These are phyloP conservation scores for Raja brachyura DNA, from an alignment of 2,113 vertebrate species.

Conservation along the genomic window DNA sequence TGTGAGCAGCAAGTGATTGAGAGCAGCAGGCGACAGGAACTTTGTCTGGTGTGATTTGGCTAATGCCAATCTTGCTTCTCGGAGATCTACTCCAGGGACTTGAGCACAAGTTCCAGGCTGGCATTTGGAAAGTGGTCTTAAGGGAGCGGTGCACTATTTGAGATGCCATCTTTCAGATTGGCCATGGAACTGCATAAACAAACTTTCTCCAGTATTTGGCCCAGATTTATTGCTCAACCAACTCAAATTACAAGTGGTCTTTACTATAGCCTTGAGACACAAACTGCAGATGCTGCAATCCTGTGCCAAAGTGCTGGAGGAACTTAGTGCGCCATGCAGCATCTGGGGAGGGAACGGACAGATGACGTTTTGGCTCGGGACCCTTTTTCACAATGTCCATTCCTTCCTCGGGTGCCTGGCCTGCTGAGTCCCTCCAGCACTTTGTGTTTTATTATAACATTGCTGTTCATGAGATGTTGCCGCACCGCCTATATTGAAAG, in stretches of 20 bases:
- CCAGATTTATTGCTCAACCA: not conserved
- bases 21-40: not conserved
- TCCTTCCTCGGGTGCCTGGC: too few relatives aligned
- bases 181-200: not conserved
- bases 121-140: not conserved
- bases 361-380: too few relatives aligned
- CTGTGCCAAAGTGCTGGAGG: too few relatives aligned
- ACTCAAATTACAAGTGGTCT: not conserved
- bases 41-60: not conserved
- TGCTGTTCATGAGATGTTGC: not conserved
- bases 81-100: not conserved
- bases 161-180: not conserved
- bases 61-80: not conserved
- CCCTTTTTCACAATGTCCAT: too few relatives aligned
- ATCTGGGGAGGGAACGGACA: too few relatives aligned
- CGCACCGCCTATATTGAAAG: too few relatives aligned
- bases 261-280: not conserved
- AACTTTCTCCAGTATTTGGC: not conserved
- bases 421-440: too few relatives aligned
- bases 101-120: not conserved
- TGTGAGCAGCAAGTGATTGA: not conserved
- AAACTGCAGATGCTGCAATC: too few relatives aligned
- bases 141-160: not conserved
- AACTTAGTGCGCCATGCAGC: too few relatives aligned
- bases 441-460: not conserved